Evolutionary conservation across 2,113 vertebrate species (phyloP).

Genomic region (Alectura lathami): DNA sequence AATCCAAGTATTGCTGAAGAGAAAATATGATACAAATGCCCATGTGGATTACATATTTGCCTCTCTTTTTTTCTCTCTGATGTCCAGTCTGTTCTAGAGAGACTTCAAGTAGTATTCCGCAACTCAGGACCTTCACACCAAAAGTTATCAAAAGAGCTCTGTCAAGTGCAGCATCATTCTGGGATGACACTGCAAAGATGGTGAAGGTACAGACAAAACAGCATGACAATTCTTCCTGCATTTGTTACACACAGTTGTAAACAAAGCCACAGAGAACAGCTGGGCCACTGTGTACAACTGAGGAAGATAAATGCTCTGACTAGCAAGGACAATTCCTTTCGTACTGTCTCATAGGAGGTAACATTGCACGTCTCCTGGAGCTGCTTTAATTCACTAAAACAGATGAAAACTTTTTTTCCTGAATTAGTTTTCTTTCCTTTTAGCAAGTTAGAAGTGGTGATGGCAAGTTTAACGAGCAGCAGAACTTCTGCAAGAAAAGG

Average conservation of each 20-base stretch:
- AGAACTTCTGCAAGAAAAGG: background rate
- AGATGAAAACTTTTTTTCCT: background rate
- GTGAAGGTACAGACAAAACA: background rate
- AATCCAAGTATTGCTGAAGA: background rate
- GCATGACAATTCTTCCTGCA: background rate
- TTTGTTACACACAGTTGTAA: background rate
- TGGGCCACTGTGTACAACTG: background rate
- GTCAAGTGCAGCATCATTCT: background rate
- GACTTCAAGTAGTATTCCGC: background rate
- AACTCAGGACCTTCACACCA: background rate
- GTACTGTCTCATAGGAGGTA: background rate
- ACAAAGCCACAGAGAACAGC: background rate
- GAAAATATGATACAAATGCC: background rate
- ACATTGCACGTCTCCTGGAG: background rate
- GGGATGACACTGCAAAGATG: accelerated
- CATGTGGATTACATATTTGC: background rate
- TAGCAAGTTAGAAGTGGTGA: background rate
- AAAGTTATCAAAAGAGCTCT: background rate
- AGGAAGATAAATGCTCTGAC: background rate
- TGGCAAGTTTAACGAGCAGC: background rate
- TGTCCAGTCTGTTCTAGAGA: background rate
- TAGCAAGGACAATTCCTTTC: background rate
- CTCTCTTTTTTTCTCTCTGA: background rate
- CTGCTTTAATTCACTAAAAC: background rate
- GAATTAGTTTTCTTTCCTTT: background rate